Percentiles rank a stretch among this genome's conserved stretches.
Evolutionary conservation across 1,140 invertebrate species (phyloP).

Genomic region (Andrena cerasifolii): DNA sequence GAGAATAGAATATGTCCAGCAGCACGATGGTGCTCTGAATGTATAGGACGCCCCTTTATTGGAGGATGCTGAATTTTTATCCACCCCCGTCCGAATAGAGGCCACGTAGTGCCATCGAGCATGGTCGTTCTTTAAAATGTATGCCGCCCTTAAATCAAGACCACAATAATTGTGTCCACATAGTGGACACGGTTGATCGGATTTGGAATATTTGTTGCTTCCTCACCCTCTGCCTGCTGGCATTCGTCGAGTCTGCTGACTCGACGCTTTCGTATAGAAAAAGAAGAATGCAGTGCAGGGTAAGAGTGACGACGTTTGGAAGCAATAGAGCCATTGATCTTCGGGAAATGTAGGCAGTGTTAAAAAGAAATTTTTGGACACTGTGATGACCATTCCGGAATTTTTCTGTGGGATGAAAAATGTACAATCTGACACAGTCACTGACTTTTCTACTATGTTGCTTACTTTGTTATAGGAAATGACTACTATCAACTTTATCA

Average conservation of each 20-base stretch:
- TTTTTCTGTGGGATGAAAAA: too few relatives aligned
- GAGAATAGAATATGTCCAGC: constrained; percentile 15
- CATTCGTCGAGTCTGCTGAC: constrained; percentile 26
- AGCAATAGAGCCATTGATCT: neutral
- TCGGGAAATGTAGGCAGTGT: neutral
- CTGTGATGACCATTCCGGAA: too few relatives aligned
- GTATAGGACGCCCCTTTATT: constrained; percentile 63
- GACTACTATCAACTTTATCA: too few relatives aligned
- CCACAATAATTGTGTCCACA: constrained; percentile 59
- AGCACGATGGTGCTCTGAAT: neutral
- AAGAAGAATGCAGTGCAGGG: neutral
- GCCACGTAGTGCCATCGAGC: constrained; percentile 43
- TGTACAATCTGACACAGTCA: too few relatives aligned
- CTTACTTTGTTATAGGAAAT: too few relatives aligned
- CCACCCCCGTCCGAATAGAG: constrained; percentile 68
- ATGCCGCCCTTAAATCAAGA: constrained; percentile 76
- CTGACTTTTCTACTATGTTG: too few relatives aligned
- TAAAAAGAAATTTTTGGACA: too few relatives aligned
- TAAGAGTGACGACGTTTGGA: neutral
- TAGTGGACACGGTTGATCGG: constrained; percentile 35
- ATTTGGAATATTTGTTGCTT: constrained; percentile 38
- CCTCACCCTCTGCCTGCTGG: constrained; percentile 7
- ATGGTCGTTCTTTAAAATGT: constrained; percentile 72
- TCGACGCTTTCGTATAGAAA: neutral
- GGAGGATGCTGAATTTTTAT: constrained; percentile 77